A percentile compares a stretch with the other conserved stretches of the same genome.
phyloP scores from a whole-genome alignment of 2,888 invertebrate genomes.

The Stramonita haemastoma region DNA sequence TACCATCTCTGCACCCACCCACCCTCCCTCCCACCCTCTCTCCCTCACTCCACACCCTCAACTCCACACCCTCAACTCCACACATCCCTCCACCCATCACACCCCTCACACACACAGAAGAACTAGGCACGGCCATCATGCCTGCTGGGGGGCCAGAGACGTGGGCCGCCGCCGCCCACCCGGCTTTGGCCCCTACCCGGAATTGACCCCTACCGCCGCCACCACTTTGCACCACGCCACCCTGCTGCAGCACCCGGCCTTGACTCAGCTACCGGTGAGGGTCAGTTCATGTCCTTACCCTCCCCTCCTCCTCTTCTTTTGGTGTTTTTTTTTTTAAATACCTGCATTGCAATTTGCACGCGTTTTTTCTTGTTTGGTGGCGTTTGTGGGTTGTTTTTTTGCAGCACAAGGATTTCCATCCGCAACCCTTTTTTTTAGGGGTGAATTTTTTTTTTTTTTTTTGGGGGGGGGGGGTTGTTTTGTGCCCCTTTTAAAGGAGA shows the following conservation, averaged over 20 bases:
- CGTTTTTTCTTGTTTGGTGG: too few relatives aligned
- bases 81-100: not conserved
- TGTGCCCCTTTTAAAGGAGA: too few relatives aligned
- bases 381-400: too few relatives aligned
- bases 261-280: conserved; percentile 81
- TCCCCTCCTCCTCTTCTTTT: conserved; percentile 11
- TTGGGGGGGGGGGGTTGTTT: too few relatives aligned
- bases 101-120: conserved; percentile 77
- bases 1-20: conserved; percentile 13
- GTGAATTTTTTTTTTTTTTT: too few relatives aligned
- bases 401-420: too few relatives aligned
- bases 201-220: conserved; percentile 83
- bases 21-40: not conserved
- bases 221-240: conserved; percentile 78
- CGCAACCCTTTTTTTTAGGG: too few relatives aligned
- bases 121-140: conserved; percentile 94
- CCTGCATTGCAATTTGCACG: too few relatives aligned
- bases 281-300: conserved; percentile 48
- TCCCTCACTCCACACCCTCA: not conserved
- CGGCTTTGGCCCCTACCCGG: conserved; percentile 82
- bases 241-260: conserved; percentile 93
- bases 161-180: conserved; percentile 87
- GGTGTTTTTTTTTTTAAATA: too few relatives aligned
- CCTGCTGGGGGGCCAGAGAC: conserved; percentile 91
- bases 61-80: not conserved